Evolutionary conservation across 2,113 vertebrate species (phyloP).

Genomic region (Chaenogobius annularis): DNA sequence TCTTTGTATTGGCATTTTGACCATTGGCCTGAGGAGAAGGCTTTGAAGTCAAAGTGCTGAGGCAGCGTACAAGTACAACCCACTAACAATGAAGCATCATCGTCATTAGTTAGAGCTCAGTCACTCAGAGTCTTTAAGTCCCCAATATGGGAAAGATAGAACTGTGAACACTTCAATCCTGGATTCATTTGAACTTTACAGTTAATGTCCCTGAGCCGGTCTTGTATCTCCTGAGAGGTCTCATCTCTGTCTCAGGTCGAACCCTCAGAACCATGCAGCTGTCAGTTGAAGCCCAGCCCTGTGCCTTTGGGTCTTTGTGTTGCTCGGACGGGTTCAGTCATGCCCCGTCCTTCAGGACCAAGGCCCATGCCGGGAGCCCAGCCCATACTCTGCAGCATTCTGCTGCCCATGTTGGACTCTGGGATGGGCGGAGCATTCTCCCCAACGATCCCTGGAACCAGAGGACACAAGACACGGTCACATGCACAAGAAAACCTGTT

Average conservation of each 20-base stretch:
- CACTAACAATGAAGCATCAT: constrained; percentile 32
- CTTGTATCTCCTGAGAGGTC: constrained; percentile 7
- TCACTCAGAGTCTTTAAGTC: constrained; percentile 22
- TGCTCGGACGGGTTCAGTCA: constrained; percentile 89
- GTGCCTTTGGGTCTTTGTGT: constrained; percentile 92
- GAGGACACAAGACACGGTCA: constrained; percentile 17
- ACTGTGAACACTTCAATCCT: constrained; percentile 27
- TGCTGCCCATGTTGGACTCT: constrained; percentile 90
- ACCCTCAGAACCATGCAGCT: neutral
- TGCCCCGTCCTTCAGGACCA: constrained; percentile 90
- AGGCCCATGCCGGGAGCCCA: constrained; percentile 93
- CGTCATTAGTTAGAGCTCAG: constrained; percentile 25
- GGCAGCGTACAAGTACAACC: constrained; percentile 30
- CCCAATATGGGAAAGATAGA: constrained; percentile 72
- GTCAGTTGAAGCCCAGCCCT: constrained; percentile 91
- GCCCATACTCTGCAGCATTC: constrained; percentile 96
- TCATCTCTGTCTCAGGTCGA: constrained; percentile 1
- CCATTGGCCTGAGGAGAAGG: constrained; percentile 12
- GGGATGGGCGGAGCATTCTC: constrained; percentile 88
- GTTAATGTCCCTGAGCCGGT: constrained; percentile 36
- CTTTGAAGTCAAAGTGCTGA: constrained; percentile 53
- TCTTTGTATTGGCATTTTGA: constrained; percentile 9
- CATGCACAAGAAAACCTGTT: neutral
- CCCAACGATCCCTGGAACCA: constrained; percentile 84
- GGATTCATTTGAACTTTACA: constrained; percentile 25